Evolutionary conservation across 1,140 invertebrate genomes (phyloP), one percentile per base, ranked within the genome.

Genomic region (Calliphora vicina): DNA sequence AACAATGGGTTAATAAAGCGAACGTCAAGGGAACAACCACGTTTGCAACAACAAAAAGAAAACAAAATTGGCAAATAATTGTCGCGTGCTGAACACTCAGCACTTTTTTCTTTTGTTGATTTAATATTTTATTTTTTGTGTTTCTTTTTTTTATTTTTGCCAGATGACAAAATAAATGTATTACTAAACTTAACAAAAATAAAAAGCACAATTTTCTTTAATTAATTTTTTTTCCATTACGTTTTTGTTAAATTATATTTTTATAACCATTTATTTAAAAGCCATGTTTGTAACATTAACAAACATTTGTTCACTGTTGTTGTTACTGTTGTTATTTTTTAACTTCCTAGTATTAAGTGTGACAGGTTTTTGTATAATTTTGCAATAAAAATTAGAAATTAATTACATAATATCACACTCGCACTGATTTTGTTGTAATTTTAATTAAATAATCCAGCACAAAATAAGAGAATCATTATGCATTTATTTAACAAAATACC

Each of bases 351-450:
- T 57, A 57, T 57, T 57, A 57, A 57, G 50, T 57, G n/a, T 57
- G 50, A 57, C 50, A 57, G 50, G 50, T 57, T 57, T 57, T 57
- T n/a, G 50, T 57, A 57, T 57, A 57, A 57, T 57, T 57, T 57
- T 57, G 50, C 50, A 57, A 57, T 57, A 57, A 57, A 57, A 57
- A 57, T 57, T 57, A 57, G 50, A 57, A 57, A 57, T 57, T 57
- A 57, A 57, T 57, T 57, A n/a, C 50, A 57, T 57, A 57, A 57
- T 57, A 35, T 57, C 50, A 57, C 15, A 35, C 35, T 35, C 35
- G 1, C 35, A 35, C 35, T 2, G 6, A 35, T 2, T 35, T 35
- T 35, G 35, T 35, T 35, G 35, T 35, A 35, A 35, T 35, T 35
- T 35, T 35, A 35, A 35, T 8, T 35, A 35, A 35, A 35, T 35